Percentiles rank a stretch among this genome's conserved stretches.
These are phyloP conservation scores for Lucilia cuprina DNA, from an alignment of 1,140 invertebrate species.

Conservation along the genomic window DNA sequence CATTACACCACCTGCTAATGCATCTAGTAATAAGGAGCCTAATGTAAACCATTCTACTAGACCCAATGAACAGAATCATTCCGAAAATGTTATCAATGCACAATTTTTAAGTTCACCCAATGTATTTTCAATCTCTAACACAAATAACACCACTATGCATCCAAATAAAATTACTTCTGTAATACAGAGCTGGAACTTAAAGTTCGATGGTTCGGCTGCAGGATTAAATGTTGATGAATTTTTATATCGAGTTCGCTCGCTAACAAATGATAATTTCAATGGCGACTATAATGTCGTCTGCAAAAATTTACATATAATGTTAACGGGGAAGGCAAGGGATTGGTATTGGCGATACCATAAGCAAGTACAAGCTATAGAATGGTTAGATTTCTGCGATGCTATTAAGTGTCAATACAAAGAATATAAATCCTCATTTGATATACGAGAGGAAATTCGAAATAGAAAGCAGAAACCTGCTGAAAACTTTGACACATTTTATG, in stretches of 20 bases:
- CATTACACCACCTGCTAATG: no score
- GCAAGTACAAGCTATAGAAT: background rate
- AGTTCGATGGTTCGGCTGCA: constrained; percentile 9
- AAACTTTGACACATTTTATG: constrained; percentile 24
- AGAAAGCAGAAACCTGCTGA: background rate
- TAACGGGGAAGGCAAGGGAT: constrained; percentile 3
- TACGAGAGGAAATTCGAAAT: background rate
- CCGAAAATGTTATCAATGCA: no score
- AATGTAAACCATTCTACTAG: no score
- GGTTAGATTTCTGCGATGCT: constrained; percentile 8
- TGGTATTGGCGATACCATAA: constrained; percentile 25
- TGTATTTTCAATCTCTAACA: no score
- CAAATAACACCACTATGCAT: background rate
- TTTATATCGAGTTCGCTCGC: background rate
- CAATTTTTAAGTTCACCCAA: no score
- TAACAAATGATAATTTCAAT: background rate
- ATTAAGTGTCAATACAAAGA: background rate
- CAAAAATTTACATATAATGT: background rate
- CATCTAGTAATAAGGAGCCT: no score
- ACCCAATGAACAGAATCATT: no score
- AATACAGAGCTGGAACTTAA: background rate
- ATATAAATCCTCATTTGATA: background rate
- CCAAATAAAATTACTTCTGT: background rate
- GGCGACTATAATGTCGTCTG: background rate
- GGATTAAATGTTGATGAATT: constrained; percentile 13